Evolutionary conservation across 2,797 vertebrate genomes (phyloP), one percentile per base, ranked within the genome.

Genomic region (Dallia pectoralis): DNA sequence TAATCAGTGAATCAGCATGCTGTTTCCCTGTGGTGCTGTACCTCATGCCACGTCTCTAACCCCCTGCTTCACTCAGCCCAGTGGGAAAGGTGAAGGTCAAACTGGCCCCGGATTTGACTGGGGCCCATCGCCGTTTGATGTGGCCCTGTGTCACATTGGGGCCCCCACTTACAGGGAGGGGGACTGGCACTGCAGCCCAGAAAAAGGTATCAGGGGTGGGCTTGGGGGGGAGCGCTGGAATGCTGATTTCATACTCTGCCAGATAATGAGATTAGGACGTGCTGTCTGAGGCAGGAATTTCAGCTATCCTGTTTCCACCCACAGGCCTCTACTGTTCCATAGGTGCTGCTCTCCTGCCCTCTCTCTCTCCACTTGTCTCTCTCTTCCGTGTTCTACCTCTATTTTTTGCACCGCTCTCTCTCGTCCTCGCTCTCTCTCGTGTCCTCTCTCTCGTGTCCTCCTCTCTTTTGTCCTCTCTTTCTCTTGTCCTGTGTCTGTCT

Each of bases 231-330:
- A 33, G 33, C 30, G 69, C 69, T 81, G 88, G 91, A 93, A 93
- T 92, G 90, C 83, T 87, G 86, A 88, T 90, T 89, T 91, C 85
- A 89, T 90, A 89, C 90, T 84, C 87, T 89, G 74, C 71, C 74
- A 83, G 87, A 90, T 93, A 92, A 93, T 90, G 81, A 91, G 91
- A 93, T 93, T 92, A 91, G 79, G 79, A 88, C 30, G 72, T 87
- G 82, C 74, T 79, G 76, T 87, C 81, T 75, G 61, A 86, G 76
- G 75, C 71, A 88, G 81, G 89, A 92, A 92, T 92, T 91, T 83
- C 81, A 91, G 82, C 78, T 59, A 86, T 90, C 82, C 80, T 47
- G 79, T 81, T 81, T 87, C 72, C 69, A 75, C 82, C 80, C 56
- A 70, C 79, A 81, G 79, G 76, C 74, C 51, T 78, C 48, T 40